Evolutionary conservation across 2,113 vertebrate species (phyloP), one percentile per base, ranked within the genome.

Genomic region (Kryptolebias marmoratus): DNA sequence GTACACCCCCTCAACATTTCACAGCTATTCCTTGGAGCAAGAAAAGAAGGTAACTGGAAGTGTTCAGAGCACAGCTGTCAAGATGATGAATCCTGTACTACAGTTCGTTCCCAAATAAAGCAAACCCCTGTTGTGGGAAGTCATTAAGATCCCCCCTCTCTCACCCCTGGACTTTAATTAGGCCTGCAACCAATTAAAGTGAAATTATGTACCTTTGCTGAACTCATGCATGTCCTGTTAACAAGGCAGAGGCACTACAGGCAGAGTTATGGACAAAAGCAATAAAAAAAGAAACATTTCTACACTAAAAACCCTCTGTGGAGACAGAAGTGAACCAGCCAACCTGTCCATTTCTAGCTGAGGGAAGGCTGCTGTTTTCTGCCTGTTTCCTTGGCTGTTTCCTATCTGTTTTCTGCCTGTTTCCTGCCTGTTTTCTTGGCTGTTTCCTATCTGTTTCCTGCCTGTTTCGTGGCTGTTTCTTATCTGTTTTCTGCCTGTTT

Each of bases 111-210:
- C 54, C 63, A 61, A 31, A 64, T 12, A 28, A 53, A 14, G 30
- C 6, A 14, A 42, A 31, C 28, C 75, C 30, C 64, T 14, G 62
- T 42, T 15, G 47, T 7, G 36, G 74, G 61, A 60, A 28, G 70
- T 71, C 71, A 86, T 84, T 86, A 80, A 64, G 28, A 86, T 42
- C 53, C 74, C 66, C 56, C 58, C 48, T 39, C 27, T 48, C 67
- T 28, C 48, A 30, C 64, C 49, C 18, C 32, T 44, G 64, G 36
- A 55, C 65, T 68, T 55, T 75, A 53, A 78, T 58, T 55, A 82
- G 68, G n/a, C 75, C 44, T 22, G 22, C 52, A 54, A 47, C 47
- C 65, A 77, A 44, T 52, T 30, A 65, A 7, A 59, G 60, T 36
- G 32, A 73, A 48, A 60, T 45, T 42, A 73, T 50, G 64, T 44